Percentiles rank a stretch among this genome's conserved stretches.
phyloP scores from a whole-genome alignment of 2,888 invertebrate genomes.

The Drosophila borealis region DNA sequence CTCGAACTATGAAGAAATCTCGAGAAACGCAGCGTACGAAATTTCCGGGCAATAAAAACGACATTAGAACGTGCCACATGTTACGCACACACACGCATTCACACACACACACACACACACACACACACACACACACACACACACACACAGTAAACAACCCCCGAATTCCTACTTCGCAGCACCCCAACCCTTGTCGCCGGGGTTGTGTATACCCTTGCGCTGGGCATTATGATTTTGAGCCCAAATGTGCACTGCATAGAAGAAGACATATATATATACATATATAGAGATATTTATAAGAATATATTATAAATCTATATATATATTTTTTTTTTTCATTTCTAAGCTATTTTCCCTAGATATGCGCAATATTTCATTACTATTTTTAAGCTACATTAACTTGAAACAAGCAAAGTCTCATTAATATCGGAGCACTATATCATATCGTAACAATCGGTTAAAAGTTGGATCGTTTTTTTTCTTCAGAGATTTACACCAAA shows the following conservation, averaged over 20 bases:
- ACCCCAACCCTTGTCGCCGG: slow-evolving; percentile 23
- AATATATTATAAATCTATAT: not conserved
- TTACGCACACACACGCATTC: slow-evolving; percentile 20
- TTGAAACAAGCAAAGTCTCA: too few relatives aligned
- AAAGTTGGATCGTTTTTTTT: too few relatives aligned
- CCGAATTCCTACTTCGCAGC: slow-evolving; percentile 10
- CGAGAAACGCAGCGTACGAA: slow-evolving; percentile 27
- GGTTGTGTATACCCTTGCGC: slow-evolving; percentile 4
- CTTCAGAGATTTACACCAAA: too few relatives aligned
- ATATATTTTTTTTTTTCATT: not conserved
- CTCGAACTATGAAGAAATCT: slow-evolving; percentile 42
- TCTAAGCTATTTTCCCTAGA: not conserved
- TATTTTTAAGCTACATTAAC: too few relatives aligned
- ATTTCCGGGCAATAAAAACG: slow-evolving; percentile 54
- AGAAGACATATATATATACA: not conserved
- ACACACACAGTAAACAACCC: slow-evolving; percentile 34
- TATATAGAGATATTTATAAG: not conserved
- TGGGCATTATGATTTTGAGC: not conserved
- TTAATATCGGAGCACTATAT: too few relatives aligned
- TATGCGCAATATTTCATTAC: too few relatives aligned
- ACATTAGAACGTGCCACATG: slow-evolving; percentile 62
- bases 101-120: slow-evolving; percentile 4
- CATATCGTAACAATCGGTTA: too few relatives aligned
- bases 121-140: not conserved
- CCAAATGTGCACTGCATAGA: slow-evolving; percentile 1